Evolutionary conservation across 1,140 invertebrate species (phyloP).

Genomic region (Coboldia fuscipes): DNA sequence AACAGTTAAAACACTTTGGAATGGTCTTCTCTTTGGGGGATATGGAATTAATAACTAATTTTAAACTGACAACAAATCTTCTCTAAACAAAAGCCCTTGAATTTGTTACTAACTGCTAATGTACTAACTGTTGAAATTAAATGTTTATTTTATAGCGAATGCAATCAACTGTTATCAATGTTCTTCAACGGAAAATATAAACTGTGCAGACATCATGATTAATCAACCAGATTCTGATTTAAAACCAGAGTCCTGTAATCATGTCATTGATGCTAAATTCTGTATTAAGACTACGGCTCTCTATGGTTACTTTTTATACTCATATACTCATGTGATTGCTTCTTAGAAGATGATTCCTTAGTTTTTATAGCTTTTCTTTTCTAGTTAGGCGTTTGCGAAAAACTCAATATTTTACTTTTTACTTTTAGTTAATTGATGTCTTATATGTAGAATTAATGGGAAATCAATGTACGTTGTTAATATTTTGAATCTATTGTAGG

Average conservation of each 20-base stretch:
- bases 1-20: too few species aligned
- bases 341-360: too few species aligned
- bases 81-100: too few species aligned
- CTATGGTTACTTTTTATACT: slow-evolving; percentile 12
- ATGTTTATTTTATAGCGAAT: slow-evolving; percentile 18
- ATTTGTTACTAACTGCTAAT: too few species aligned
- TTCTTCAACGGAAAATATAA: slow-evolving; percentile 42
- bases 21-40: too few species aligned
- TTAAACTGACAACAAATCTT: neutral
- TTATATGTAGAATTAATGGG: too few species aligned
- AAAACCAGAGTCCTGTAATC: slow-evolving; percentile 37
- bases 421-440: neutral
- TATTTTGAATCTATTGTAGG: slow-evolving; percentile 27
- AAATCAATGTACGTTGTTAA: too few species aligned
- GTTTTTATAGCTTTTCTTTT: neutral
- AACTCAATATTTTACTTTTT: too few species aligned
- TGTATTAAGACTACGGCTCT: slow-evolving; percentile 65
- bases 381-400: too few species aligned
- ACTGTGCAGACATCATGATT: slow-evolving; percentile 54
- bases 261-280: slow-evolving; percentile 59
- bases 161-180: slow-evolving; percentile 64
- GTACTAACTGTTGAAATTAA: neutral
- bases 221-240: slow-evolving; percentile 31
- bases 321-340: neutral
- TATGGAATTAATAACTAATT: neutral